Evolutionary conservation across 2,888 invertebrate species (phyloP), one percentile per base, ranked within the genome.

Genomic region (Eulithis testata): DNA sequence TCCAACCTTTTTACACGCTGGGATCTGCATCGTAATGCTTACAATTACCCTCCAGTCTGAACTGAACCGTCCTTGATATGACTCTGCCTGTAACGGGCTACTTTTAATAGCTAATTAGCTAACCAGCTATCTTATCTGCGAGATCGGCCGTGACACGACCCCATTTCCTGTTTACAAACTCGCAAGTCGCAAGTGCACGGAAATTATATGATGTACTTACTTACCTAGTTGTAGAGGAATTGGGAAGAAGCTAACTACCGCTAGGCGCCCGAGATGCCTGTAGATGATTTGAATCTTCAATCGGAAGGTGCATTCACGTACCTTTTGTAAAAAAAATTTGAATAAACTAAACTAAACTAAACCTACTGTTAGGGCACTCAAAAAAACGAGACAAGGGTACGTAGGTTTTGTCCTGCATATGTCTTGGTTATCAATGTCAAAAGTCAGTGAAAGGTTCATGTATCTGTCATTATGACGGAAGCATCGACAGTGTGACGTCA

Each of bases 51-150:
- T 14, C 21, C 21, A 11, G 21, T 21, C 49, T 2, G 8, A 14
- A 49, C 49, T 2, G 8, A 14, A 14, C 11, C 37, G 21, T 51
- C 56, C 40, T 51, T 7, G 37, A n/a, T 37, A 52, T 14, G 21
- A 31, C 27, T 11, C 60, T 66, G 56, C 49, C 11, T 31, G 21
- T 57, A 60, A 63, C 74, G 69, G 69, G 75, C 74, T 75, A 85
- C 76, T 86, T 86, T 86, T 85, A 86, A 85, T 81, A 77, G 82
- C 76, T 84, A 83, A 85, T 85, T 86, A 84, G 78, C 70, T 75
- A 76, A 73, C 76, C 76, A 75, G 71, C 73, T 76, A 67, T 79
- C 76, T 70, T 76, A 67, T 79, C 76, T 70, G 65, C 71, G 56
- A 66, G 62, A 68, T 72, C 70, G 63, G 51, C 57, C 57, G 71